phyloP scores from a whole-genome alignment of 1,140 invertebrate species.

The Meloidogyne exigua region DNA sequence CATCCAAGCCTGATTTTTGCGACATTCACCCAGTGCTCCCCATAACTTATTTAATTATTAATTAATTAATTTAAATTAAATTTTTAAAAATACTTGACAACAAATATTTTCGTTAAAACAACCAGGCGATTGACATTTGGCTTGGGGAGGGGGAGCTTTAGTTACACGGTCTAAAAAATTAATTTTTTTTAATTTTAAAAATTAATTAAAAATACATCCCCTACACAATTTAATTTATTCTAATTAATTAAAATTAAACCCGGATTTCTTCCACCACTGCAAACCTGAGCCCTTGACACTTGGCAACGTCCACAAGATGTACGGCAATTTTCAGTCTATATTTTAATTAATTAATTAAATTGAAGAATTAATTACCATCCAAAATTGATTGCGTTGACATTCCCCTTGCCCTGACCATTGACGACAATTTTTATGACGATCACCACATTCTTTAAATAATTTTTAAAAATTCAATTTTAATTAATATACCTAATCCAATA shows the following conservation, averaged over 20 bases:
- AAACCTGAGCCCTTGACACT: constrained; percentile 29
- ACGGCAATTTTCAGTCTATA: constrained; percentile 44
- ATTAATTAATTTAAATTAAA: background rate
- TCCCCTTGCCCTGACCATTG: constrained; percentile 32
- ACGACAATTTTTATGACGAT: constrained; percentile 31
- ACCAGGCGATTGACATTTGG: constrained; percentile 45
- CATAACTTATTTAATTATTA: constrained; percentile 31
- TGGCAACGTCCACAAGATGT: constrained; percentile 33
- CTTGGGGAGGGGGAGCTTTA: constrained; percentile 15
- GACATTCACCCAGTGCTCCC: constrained; percentile 46
- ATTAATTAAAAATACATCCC: background rate
- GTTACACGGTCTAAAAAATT: constrained; percentile 23
- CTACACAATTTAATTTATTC: background rate
- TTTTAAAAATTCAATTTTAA: background rate
- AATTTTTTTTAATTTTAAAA: background rate
- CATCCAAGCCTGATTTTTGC: constrained; percentile 47
- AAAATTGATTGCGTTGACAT: constrained; percentile 28
- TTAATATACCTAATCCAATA: constrained; percentile 10
- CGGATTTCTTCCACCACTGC: constrained; percentile 29
- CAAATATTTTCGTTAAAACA: constrained; percentile 55
- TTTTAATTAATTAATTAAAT: background rate
- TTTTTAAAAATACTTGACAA: constrained; percentile 22
- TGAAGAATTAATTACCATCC: constrained; percentile 7
- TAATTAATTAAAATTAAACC: too few species aligned
- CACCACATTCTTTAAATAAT: constrained; percentile 30